Conservation (phyloP, 2,797 vertebrate species). For the Linurgus olivaceus region DNA sequence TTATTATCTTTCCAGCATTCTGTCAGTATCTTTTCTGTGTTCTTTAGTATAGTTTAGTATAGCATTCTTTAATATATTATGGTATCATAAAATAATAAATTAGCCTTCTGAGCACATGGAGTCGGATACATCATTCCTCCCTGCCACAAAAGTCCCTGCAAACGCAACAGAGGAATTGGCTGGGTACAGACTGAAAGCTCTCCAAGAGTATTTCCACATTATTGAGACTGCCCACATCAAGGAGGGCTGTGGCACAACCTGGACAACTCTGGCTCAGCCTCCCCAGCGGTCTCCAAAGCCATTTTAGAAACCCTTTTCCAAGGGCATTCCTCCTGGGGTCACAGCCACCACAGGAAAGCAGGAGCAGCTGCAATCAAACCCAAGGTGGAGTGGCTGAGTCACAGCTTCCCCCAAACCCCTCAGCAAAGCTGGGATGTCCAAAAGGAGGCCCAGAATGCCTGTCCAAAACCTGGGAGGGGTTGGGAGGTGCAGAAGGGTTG, state of each 20-base stretch:
- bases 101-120: too few relatives aligned
- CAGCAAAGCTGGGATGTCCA: not conserved
- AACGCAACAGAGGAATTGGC: not conserved
- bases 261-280: not conserved
- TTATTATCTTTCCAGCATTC: too few relatives aligned
- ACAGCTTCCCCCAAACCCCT: not conserved
- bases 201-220: not conserved
- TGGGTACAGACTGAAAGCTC: not conserved
- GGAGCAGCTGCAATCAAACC: not conserved
- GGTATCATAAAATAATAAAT: too few relatives aligned
- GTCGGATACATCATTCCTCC: too few relatives aligned
- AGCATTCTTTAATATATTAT: too few relatives aligned
- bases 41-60: too few relatives aligned
- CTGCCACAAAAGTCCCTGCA: too few relatives aligned
- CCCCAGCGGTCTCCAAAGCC: not conserved
- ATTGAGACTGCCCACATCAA: not conserved
- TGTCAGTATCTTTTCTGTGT: too few relatives aligned
- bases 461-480: slow-evolving; percentile 4
- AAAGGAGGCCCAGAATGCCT: not conserved
- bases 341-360: not conserved
- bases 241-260: fast-evolving
- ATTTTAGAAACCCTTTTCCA: not conserved
- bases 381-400: not conserved
- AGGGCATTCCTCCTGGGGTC: not conserved
- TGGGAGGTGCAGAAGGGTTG: slow-evolving; percentile 2